Evolutionary conservation across 2,113 vertebrate genomes (phyloP).

Genomic region (Calidris pygmaea): DNA sequence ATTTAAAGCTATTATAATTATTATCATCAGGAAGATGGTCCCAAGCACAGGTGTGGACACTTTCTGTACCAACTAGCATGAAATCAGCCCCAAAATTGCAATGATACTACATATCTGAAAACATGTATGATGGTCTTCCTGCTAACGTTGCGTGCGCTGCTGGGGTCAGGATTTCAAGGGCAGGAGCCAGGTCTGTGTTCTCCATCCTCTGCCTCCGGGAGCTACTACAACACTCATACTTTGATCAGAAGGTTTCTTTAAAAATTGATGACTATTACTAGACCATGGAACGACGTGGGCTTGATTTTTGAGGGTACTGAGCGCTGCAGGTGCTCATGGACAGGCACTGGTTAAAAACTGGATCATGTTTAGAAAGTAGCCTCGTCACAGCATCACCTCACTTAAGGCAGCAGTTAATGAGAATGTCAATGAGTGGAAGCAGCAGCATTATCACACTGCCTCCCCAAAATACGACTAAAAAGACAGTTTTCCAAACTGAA

Average conservation of each 20-base stretch:
- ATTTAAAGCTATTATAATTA: background rate
- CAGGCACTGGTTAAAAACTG: background rate
- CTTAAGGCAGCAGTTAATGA: background rate
- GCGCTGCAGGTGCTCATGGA: rapidly evolving
- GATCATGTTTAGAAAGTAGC: background rate
- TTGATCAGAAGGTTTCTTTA: background rate
- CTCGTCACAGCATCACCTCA: background rate
- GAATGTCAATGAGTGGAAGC: background rate
- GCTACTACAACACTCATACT: background rate
- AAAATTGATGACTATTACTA: background rate
- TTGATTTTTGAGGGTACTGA: background rate
- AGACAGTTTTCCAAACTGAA: background rate
- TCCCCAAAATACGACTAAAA: background rate
- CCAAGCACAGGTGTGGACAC: background rate
- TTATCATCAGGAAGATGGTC: background rate
- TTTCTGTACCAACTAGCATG: background rate
- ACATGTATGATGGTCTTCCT: background rate
- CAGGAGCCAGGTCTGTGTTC: background rate
- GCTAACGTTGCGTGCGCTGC: background rate
- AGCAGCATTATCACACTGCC: background rate
- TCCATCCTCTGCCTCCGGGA: background rate
- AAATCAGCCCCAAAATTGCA: background rate
- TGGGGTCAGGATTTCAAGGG: background rate
- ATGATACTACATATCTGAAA: background rate
- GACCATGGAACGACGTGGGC: background rate